Conservation (phyloP, 2,113 vertebrate genomes). For the Heterocephalus glaber region DNA sequence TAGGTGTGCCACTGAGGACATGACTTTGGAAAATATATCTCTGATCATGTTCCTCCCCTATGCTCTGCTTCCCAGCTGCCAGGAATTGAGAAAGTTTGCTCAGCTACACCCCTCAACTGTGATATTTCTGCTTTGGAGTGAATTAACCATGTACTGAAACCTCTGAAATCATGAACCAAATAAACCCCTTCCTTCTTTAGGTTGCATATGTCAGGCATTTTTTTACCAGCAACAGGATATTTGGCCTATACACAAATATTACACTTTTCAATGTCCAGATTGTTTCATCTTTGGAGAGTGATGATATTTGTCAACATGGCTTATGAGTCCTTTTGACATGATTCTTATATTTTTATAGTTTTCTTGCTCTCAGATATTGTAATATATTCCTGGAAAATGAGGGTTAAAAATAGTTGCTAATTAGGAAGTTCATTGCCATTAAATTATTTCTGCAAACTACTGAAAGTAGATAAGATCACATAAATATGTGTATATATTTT, state of each 20-base stretch:
- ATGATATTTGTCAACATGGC: neutral
- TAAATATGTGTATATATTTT: neutral
- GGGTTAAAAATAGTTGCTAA: neutral
- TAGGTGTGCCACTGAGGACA: neutral
- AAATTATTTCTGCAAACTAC: neutral
- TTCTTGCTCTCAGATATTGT: neutral
- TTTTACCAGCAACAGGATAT: neutral
- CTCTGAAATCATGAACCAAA: neutral
- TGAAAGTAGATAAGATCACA: neutral
- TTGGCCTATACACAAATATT: neutral
- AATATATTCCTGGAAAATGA: neutral
- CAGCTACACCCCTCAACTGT: neutral
- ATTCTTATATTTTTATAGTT: neutral
- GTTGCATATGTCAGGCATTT: neutral
- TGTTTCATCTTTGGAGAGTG: neutral
- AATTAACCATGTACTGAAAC: neutral
- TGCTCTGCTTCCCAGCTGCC: neutral
- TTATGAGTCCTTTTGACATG: neutral
- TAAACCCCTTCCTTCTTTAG: neutral
- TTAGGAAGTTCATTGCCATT: neutral
- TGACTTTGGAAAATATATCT: neutral
- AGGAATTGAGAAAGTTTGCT: neutral
- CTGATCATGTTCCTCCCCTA: neutral
- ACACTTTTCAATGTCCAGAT: neutral
- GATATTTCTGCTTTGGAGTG: neutral